Percentiles rank a stretch among this genome's conserved stretches.
These are phyloP conservation scores for Apamea anceps DNA, from an alignment of 2,888 invertebrate species.

Conservation along the genomic window DNA sequence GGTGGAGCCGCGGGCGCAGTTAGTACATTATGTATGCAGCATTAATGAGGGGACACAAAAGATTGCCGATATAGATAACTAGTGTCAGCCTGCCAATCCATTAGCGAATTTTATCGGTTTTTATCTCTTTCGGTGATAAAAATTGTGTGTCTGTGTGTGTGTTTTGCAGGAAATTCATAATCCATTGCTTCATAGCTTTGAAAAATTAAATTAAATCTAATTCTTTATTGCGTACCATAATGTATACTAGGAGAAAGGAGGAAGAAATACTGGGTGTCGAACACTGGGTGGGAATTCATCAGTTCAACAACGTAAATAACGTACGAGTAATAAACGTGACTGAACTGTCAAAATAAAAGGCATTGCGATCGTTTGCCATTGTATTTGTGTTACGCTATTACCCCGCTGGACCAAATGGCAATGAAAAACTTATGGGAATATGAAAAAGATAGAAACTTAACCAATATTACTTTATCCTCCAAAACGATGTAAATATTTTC, in stretches of 20 bases:
- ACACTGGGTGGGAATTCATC: neutral
- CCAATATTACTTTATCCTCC: conserved; percentile 18
- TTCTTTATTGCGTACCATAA: too few species aligned
- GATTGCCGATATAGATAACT: conserved; percentile 25
- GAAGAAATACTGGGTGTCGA: too few species aligned
- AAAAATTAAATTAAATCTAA: too few species aligned
- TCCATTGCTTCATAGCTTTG: neutral
- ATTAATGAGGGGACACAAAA: conserved; percentile 29
- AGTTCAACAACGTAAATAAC: neutral
- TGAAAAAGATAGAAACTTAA: conserved; percentile 16
- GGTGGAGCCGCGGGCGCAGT: conserved; percentile 8
- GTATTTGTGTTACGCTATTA: neutral
- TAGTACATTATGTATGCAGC: conserved; percentile 43
- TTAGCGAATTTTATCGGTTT: conserved; percentile 28
- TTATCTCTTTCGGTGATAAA: neutral
- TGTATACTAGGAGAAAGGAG: too few species aligned
- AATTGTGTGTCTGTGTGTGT: neutral
- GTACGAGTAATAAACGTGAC: neutral
- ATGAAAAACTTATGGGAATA: conserved; percentile 8
- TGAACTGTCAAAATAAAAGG: neutral
- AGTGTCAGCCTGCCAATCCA: conserved; percentile 31
- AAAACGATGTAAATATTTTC: conserved; percentile 39
- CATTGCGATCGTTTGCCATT: neutral
- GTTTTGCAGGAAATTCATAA: neutral
- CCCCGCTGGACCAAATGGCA: neutral